Base-by-base conservation (phyloP, 2,888 invertebrate genomes). In the Cheilosia urbana region DNA sequence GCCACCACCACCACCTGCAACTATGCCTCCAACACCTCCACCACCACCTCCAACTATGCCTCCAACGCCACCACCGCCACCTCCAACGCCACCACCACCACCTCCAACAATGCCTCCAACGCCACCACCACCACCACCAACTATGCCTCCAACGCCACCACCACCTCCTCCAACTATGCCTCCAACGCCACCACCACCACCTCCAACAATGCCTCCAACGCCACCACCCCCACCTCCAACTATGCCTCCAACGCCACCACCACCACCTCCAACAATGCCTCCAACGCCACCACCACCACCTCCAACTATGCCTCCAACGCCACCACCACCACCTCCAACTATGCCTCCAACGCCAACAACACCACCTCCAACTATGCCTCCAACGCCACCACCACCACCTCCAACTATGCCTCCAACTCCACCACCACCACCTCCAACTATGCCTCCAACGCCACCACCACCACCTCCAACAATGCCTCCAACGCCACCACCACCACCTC, bases 271-370 rank as follows among this genome's bases (percentile, higher is more conserved):
- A n/a, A n/a, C n/a, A n/a, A n/a, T n/a, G n/a, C n/a, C n/a, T n/a
- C 21, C 49, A 37, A 24, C 71, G 3, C 5, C 30, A 2, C 58
- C 49, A 17, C 42, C 69, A 13, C 45, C 58, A 30, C 45, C 47
- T 27, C 11, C n/a, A 9, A 24, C 24, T 24, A 4, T 2, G 4
- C 24, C 24, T 24, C 24, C 24, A 24, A 2, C 24, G 4, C 24
- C 24, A 3, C 24, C 24, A 24, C 2, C 24, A 2, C 24, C 2
- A 24, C 24, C 24, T 24, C 24, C 47, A 13, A n/a, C n/a, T n/a
- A n/a, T n/a, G n/a, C 45, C 21, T 0, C n/a, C 30, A 2, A 0
- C 42, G 0, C 42, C 27, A 6, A 15, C 58, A 13, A 11, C 21
- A 49, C 17, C 37, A 11, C 4, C 19, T 11, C 40, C 42, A n/a